phyloP scores from a whole-genome alignment of 2,797 vertebrate genomes.

The Betta splendens region DNA sequence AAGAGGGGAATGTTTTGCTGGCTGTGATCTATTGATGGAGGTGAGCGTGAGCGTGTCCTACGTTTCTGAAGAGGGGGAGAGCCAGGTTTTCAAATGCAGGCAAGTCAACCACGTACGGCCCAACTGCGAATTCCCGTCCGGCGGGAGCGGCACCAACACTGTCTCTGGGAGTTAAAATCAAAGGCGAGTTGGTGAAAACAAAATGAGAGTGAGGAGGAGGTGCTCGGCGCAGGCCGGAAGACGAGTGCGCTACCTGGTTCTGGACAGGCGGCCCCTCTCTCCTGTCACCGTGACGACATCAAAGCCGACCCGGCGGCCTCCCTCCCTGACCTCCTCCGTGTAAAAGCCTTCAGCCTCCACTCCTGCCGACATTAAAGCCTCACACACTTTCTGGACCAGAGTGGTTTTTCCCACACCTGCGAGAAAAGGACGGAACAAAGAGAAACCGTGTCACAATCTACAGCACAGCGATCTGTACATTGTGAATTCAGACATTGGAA shows the following conservation, averaged over 20 bases:
- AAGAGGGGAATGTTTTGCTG: constrained; percentile 19
- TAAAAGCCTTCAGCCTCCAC: constrained; percentile 89
- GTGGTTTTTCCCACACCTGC: constrained; percentile 97
- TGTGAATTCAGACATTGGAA: too few relatives aligned
- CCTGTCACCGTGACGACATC: constrained; percentile 93
- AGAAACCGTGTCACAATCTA: neutral
- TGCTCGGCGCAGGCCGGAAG: constrained; percentile 11
- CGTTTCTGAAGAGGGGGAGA: constrained; percentile 89
- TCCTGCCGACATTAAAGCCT: constrained; percentile 82
- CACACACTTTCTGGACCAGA: constrained; percentile 89
- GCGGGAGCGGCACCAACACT: constrained; percentile 57
- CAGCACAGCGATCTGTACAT: too few relatives aligned
- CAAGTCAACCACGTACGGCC: constrained; percentile 92
- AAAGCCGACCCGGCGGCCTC: constrained; percentile 91
- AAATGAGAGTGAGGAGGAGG: constrained; percentile 18
- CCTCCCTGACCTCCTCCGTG: constrained; percentile 92
- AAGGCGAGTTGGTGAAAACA: constrained; percentile 21
- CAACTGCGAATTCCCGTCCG: constrained; percentile 83
- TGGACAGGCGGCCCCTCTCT: constrained; percentile 87
- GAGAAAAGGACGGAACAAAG: constrained; percentile 29
- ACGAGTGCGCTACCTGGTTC: constrained; percentile 84
- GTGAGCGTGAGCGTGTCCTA: constrained; percentile 69
- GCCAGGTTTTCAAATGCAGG: constrained; percentile 90
- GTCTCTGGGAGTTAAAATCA: constrained; percentile 60
- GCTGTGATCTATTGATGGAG: constrained; percentile 59